phyloP scores from a whole-genome alignment of 2,888 invertebrate species.

The Cheilosia variabilis region DNA sequence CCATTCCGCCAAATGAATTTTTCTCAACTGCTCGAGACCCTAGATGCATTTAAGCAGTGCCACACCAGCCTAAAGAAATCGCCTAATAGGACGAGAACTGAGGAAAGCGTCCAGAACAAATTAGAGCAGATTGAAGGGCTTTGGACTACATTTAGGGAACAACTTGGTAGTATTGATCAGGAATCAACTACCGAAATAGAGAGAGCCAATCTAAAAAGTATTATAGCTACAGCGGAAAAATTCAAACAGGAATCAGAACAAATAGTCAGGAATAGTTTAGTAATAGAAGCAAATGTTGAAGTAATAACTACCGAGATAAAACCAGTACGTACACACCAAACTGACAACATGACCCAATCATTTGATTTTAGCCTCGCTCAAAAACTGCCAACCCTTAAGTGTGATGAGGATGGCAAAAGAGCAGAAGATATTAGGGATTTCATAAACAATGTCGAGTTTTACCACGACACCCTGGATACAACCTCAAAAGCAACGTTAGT shows the following conservation, averaged over 20 bases:
- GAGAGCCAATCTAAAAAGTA: background rate
- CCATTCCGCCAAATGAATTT: background rate
- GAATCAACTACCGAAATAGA: background rate
- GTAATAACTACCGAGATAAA: background rate
- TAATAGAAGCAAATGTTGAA: background rate
- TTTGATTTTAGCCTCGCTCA: background rate
- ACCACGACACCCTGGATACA: background rate
- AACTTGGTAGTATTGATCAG: background rate
- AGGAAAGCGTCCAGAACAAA: too few species aligned
- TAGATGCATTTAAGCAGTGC: background rate
- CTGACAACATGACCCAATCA: background rate
- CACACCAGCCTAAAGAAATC: background rate
- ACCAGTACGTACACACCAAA: background rate
- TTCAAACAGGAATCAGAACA: background rate
- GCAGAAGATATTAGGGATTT: slow-evolving; percentile 20
- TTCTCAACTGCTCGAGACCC: background rate
- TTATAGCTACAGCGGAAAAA: background rate
- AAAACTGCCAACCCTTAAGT: background rate
- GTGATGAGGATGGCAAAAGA: slow-evolving; percentile 15
- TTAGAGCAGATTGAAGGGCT: too few species aligned
- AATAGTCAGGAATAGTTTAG: background rate
- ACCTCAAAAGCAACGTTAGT: background rate
- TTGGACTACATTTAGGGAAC: background rate
- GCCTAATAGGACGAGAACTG: too few species aligned
- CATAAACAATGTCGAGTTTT: slow-evolving; percentile 30